Evolutionary conservation across 2,113 vertebrate species (phyloP).

Genomic region (Bubalus kerabau): DNA sequence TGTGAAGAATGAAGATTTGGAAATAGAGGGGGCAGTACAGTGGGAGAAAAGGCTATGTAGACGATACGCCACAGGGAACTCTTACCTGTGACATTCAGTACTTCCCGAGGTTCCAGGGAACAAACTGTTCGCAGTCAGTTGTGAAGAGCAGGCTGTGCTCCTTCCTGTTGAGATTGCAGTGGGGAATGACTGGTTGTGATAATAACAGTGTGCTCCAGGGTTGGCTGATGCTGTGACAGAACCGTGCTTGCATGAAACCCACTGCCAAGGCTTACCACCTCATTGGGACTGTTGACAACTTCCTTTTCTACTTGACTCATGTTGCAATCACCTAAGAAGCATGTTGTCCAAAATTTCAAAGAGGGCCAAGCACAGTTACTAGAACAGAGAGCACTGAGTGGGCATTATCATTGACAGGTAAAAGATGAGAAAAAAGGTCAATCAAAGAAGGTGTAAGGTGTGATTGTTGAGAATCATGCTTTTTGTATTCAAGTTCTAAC

Average conservation of each 20-base stretch:
- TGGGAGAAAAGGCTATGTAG: not conserved
- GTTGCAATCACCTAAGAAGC: slow-evolving; percentile 35
- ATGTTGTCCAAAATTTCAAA: slow-evolving; percentile 41
- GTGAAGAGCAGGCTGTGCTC: slow-evolving; percentile 1
- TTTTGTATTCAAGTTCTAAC: slow-evolving; percentile 22
- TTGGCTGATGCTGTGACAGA: slow-evolving; percentile 54
- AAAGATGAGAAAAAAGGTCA: not conserved
- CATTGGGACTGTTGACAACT: slow-evolving; percentile 44
- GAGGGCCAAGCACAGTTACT: slow-evolving; percentile 27
- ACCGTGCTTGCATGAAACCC: not conserved
- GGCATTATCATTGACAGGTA: not conserved
- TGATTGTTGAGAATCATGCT: slow-evolving; percentile 9
- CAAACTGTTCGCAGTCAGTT: not conserved
- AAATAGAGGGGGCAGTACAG: not conserved
- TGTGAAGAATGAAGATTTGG: not conserved
- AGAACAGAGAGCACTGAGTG: not conserved
- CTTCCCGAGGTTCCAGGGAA: slow-evolving; percentile 3
- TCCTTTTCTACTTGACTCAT: slow-evolving; percentile 55
- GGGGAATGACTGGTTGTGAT: slow-evolving; percentile 46
- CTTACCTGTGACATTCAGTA: not conserved
- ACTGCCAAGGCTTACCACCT: slow-evolving; percentile 47
- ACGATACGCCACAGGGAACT: not conserved
- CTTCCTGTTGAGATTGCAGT: not conserved
- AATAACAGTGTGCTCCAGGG: slow-evolving; percentile 48
- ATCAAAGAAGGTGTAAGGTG: not conserved